Evolutionary conservation across 2,888 invertebrate species (phyloP), one percentile per base, ranked within the genome.

Genomic region (Parnassius smintheus): DNA sequence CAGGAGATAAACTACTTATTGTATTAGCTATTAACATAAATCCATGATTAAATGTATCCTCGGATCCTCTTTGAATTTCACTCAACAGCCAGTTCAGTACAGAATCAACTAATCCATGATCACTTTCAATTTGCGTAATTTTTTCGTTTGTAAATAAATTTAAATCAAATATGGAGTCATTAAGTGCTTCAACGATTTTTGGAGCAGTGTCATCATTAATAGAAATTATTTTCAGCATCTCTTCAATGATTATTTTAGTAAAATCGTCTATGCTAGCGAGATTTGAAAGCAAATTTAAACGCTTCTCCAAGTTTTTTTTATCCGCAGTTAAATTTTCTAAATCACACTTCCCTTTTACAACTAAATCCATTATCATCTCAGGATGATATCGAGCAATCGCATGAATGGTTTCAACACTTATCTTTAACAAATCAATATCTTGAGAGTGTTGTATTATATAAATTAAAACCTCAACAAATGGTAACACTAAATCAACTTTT

Each of bases 401-500:
- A 67, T 92, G 88, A n/a, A 94, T 81, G 25, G 93, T 90, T 70
- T 85, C 78, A 2, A 93, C 83, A 65, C 93, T 86, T 0, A 88
- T 76, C 60, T 77, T 80, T 22, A 92, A 81, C 13, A 93, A 71
- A n/a, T 86, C 82, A 59, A 83, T 78, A 11, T 90, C 85, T 65
- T 83, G 81, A 12, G 86, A 83, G 64, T 81, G 75, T 61, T 93
- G 91, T 18, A 94, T 79, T 61, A 92, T 86, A 56, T 88, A 78
- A 9, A 88, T 85, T 50, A 95, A 80, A 65, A 88, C 80, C 67
- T 93, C 88, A 62, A 94, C 92, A 62, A 94, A 83, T n/a, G 83
- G 83, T 51, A 86, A 68, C 11, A 94, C 88, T 49, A 93, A 81
- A 50, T 91, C 84, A 22, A 76, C 66, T 35, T 89, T 83, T 58